Evolutionary conservation across 23 tunicate species (phyloP), one percentile per base, ranked within the genome.

Genomic region (Aplidium turbinatum): DNA sequence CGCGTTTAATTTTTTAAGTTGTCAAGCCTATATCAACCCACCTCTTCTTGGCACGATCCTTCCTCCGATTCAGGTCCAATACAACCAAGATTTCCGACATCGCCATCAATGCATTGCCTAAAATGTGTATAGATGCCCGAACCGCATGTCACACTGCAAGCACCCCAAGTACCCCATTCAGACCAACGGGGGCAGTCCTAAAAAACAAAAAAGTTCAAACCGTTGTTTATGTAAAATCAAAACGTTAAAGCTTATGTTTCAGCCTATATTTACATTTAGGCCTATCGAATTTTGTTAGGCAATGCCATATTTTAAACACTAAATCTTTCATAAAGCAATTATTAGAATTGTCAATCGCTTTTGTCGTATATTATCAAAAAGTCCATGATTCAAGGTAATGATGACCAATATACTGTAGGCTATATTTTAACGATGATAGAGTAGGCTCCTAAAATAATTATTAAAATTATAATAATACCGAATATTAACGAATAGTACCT

Each of bases 31-130:
- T n/a, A n/a, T n/a, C 16, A 42, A 53, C 77, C 54, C 4, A 76
- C 81, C 45, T 62, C 70, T 76, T 76, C 66, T 24, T 58, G 70
- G 70, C 81, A 76, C 34, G 40, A 24, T 39, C 58, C 70, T 3
- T 39, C 29, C n/a, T 24, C 35, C 3, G 38, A 24, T 29, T 28
- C 31, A n/a, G 36, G 21, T 35, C 93, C 95, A 11, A 23, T 32
- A 38, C 95, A 50, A 16, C 26, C 79, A 40, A 45, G 77, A 80
- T 3, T 42, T 46, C 34, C 85, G 38, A 32, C 61, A 34, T 29
- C 85, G 57, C 33, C 45, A 31, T 87, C 81, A 28, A 81, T 1
- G 50, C 95, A 87, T 42, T 45, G 32, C 23, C 95, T 50, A 2
- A 55, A 26, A 53, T 81, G 79, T 18, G 76, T 65, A 11, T 36